Conservation (phyloP, 2,888 invertebrate genomes). For the Eudasyphora cyanicolor region DNA sequence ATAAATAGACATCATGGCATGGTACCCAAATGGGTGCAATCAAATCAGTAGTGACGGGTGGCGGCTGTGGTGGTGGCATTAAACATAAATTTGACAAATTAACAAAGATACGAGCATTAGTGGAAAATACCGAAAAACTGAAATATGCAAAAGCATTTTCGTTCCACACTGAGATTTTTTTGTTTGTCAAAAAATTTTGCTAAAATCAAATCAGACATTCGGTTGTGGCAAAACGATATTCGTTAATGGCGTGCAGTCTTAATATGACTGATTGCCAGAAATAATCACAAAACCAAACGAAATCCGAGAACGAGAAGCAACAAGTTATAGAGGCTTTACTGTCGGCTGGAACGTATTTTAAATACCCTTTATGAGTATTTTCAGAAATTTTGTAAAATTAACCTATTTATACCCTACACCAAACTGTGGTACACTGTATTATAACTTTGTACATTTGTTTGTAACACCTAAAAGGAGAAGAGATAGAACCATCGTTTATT, state of each 20-base stretch:
- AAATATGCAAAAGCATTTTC: constrained; percentile 41
- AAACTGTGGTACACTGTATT: no score
- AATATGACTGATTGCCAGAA: constrained; percentile 62
- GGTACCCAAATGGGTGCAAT: background rate
- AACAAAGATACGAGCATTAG: constrained; percentile 42
- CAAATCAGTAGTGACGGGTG: constrained; percentile 43
- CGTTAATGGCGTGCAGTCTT: constrained; percentile 46
- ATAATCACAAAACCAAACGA: constrained; percentile 24
- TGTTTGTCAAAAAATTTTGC: constrained; percentile 5
- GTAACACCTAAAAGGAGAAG: no score
- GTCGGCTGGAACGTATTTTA: background rate
- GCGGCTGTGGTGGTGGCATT: constrained; percentile 49
- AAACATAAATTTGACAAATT: constrained; percentile 64
- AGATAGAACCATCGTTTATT: no score
- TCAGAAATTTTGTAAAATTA: no score
- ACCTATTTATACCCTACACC: no score
- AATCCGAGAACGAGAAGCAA: background rate
- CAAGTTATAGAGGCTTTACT: background rate
- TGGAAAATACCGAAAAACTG: no score
- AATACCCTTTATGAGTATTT: background rate
- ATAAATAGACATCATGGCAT: background rate
- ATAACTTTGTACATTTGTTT: no score
- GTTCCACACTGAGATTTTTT: constrained; percentile 19
- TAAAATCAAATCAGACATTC: constrained; percentile 40
- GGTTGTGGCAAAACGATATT: background rate